phyloP scores from a whole-genome alignment of 2,113 vertebrate genomes.

The Rallus limicola region DNA sequence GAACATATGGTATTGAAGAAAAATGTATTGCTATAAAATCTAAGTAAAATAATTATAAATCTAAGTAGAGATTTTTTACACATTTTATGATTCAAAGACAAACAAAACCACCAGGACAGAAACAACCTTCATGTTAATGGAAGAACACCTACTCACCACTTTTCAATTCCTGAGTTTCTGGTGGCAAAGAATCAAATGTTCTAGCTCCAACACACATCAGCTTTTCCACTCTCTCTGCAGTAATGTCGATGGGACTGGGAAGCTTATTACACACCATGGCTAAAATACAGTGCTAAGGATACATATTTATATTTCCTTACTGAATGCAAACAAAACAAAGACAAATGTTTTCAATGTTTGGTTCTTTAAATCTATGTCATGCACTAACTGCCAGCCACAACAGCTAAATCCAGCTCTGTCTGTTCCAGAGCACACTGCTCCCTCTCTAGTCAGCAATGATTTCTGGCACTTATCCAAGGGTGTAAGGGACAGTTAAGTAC shows the following conservation, averaged over 20 bases:
- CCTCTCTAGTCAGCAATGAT: not conserved
- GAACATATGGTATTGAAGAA: not conserved
- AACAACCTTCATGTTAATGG: not conserved
- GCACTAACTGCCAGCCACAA: not conserved
- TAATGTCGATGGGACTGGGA: conserved; percentile 89
- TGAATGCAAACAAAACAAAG: not conserved
- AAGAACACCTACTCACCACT: conserved; percentile 75
- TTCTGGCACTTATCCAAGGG: not conserved
- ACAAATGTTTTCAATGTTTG: not conserved
- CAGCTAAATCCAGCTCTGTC: not conserved
- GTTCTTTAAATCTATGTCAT: not conserved
- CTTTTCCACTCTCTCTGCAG: conserved; percentile 87
- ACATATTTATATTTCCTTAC: not conserved
- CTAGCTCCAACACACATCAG: conserved; percentile 86
- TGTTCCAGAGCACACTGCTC: not conserved
- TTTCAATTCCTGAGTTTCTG: conserved; percentile 88
- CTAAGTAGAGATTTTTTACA: not conserved
- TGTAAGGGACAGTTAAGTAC: not conserved
- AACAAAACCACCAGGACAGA: not conserved
- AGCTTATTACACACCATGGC: conserved; percentile 95
- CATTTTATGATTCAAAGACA: not conserved
- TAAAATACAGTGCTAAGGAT: conserved; percentile 73
- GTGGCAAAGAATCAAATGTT: conserved; percentile 87
- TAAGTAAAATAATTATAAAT: not conserved
- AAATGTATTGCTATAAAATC: not conserved